phyloP scores from a whole-genome alignment of 1,140 invertebrate genomes.

The Aphidius gifuensis region DNA sequence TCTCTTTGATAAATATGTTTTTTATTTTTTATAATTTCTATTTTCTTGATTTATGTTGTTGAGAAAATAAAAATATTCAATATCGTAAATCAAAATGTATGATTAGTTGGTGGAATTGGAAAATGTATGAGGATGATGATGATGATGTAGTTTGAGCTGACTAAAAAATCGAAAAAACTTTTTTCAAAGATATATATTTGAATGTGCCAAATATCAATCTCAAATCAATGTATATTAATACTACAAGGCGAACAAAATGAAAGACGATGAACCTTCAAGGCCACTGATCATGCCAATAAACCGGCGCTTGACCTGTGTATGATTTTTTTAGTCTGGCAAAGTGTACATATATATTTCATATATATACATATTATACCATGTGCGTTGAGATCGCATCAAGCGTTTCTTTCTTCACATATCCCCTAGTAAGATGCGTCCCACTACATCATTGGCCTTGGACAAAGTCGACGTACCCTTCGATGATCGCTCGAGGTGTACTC shows the following conservation, averaged over 20 bases:
- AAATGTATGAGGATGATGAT: no score
- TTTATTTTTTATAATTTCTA: no score
- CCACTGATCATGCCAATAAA: constrained; percentile 28
- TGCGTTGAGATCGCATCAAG: background rate
- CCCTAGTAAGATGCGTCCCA: constrained; percentile 5
- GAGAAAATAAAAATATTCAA: no score
- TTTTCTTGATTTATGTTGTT: no score
- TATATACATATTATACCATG: constrained; percentile 2
- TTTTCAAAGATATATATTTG: background rate
- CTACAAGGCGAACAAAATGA: constrained; percentile 9
- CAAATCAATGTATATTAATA: background rate
- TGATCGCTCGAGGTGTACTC: background rate
- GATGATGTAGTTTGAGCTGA: no score
- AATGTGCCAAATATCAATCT: constrained; percentile 3
- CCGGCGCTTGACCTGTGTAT: constrained; percentile 24
- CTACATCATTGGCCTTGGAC: constrained; percentile 16
- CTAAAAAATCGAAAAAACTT: no score
- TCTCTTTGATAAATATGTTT: no score
- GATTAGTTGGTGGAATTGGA: no score
- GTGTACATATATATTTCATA: no score
- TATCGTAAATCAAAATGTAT: no score
- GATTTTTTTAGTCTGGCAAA: constrained; percentile 21
- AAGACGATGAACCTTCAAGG: constrained; percentile 29
- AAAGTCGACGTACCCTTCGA: constrained; percentile 16
- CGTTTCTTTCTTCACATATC: constrained; percentile 11